Base-by-base conservation (phyloP, 2,888 invertebrate species). In the Exephanes ischioxanthus region DNA sequence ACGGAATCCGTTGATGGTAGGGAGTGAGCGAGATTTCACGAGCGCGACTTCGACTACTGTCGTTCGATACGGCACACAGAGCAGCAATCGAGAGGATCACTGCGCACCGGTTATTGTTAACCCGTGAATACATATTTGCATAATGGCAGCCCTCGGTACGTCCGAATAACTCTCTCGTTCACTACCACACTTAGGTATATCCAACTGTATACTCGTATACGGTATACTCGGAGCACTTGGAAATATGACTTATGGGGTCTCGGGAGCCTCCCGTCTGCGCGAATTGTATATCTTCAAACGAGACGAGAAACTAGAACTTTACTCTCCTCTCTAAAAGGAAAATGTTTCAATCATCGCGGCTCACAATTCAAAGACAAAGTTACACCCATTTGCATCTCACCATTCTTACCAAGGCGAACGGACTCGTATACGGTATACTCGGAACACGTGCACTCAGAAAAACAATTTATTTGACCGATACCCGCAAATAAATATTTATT, bases 61-160 rank as follows among this genome's bases (percentile, higher is more conserved):
- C 84, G 81, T 81, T 84, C 75, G 75, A 63, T 75, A 63, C 51
- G 66, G 41, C 26, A 68, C 48, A 19, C 61, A 70, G 22, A 77
- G 61, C 80, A 55, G 81, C 81, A 81, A 84, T 84, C 81, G 58
- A 26, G 77, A 80, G 37, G 68, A 81, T 81, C 84, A 75, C 75
- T 55, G 26, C 81, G 58, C 72, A 73, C 14, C 77, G 77, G 68
- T 81, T 81, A 81, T 81, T 84, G 84, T 84, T 81, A 73, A 71
- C 72, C 81, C 61, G 81, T 78, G 84, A 80, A 84, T 72, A 72
- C 81, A 67, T 81, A 84, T 84, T 84, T 84, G 77, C 84, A 84
- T 84, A 84, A 84, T 84, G 81, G 73, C 84, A 84, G 81, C 77
- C 77, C 81, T 58, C 26, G 11, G 58, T 66, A 71, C 80, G 80